Percentiles rank a stretch among this genome's conserved stretches.
phyloP scores from a whole-genome alignment of 2,888 invertebrate genomes.

The Magallana nippona region DNA sequence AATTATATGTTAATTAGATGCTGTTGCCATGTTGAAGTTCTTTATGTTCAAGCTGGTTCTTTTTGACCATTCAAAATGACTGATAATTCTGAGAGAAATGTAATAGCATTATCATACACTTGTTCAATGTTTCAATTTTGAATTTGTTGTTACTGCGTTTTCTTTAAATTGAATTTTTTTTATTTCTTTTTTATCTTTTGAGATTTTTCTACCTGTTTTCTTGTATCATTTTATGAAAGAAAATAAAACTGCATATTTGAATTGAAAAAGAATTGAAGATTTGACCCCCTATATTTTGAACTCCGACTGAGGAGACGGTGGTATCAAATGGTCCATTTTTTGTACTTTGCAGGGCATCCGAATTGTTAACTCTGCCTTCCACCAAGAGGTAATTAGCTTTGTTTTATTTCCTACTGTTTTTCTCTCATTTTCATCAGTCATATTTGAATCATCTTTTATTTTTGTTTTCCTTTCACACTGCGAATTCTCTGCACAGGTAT shows the following conservation, averaged over 20 bases:
- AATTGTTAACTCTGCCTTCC: conserved; percentile 50
- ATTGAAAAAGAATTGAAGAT: background rate
- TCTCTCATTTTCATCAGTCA: conserved; percentile 34
- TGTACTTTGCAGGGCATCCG: conserved; percentile 51
- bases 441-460: conserved; percentile 24
- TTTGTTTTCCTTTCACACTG: background rate
- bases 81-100: conserved; percentile 16
- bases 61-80: conserved; percentile 25
- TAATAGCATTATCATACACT: background rate
- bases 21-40: background rate
- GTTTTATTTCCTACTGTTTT: conserved; percentile 39
- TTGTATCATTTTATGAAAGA: background rate
- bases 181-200: no score
- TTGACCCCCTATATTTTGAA: background rate
- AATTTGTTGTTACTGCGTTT: background rate
- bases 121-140: background rate
- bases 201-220: background rate
- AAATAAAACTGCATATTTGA: background rate
- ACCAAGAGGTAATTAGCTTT: conserved; percentile 54
- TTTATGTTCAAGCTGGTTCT: background rate
- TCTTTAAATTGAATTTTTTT: no score
- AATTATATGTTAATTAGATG: conserved; percentile 1
- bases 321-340: conserved; percentile 18
- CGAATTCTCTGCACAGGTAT: conserved; percentile 15
- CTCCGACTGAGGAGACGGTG: background rate